Evolutionary conservation across 2,797 vertebrate species (phyloP).

Genomic region (Siniperca undulata): DNA sequence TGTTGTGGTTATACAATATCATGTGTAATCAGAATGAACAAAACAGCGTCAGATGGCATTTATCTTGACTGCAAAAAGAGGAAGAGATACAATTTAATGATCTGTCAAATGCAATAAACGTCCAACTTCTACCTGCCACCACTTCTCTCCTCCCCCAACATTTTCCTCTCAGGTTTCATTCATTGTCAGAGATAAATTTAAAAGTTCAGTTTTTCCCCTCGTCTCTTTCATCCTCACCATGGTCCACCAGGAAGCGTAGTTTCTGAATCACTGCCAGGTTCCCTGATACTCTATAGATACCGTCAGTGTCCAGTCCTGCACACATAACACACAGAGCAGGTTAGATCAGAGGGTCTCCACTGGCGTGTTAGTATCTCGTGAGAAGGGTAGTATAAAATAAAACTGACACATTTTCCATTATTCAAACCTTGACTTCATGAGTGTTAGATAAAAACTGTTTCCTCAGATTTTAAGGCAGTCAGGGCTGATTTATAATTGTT

Average conservation of each 20-base stretch:
- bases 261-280: slow-evolving; percentile 95
- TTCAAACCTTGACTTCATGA: not conserved
- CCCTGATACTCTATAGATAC: slow-evolving; percentile 94
- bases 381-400: not conserved
- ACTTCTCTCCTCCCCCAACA: not conserved
- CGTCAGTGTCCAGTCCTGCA: slow-evolving; percentile 92
- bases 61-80: slow-evolving; percentile 16
- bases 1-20: not conserved
- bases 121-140: slow-evolving; percentile 10
- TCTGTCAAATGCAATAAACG: not conserved
- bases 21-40: not conserved
- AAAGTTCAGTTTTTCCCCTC: not conserved
- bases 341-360: not conserved
- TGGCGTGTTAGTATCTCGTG: not conserved
- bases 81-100: not conserved
- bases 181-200: not conserved
- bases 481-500: slow-evolving; percentile 33
- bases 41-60: slow-evolving; percentile 16
- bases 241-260: slow-evolving; percentile 92
- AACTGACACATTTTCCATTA: not conserved
- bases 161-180: slow-evolving; percentile 5
- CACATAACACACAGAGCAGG: slow-evolving; percentile 31
- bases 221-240: slow-evolving; percentile 83
- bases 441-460: not conserved
- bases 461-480: slow-evolving; percentile 8